Percentiles rank a stretch among this genome's conserved stretches.
Conservation (phyloP, 2,113 vertebrate genomes). For the Burhinus oedicnemus region DNA sequence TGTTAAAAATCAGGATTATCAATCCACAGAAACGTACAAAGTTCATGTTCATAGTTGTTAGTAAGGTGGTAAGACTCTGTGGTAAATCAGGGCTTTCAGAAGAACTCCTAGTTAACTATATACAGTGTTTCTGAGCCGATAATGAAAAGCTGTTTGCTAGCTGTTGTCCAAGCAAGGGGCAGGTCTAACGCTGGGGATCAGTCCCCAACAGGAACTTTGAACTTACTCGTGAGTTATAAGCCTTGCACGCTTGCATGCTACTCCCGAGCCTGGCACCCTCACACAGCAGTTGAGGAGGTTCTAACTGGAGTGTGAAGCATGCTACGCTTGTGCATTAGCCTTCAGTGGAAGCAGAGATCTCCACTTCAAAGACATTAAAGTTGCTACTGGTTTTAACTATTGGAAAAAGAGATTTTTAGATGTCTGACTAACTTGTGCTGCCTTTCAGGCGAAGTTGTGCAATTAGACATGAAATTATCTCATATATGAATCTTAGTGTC, state of each 20-base stretch:
- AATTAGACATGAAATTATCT: background rate
- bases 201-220: too few species aligned
- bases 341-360: background rate
- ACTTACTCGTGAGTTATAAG: background rate
- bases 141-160: background rate
- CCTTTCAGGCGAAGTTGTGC: background rate
- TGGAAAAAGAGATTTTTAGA: background rate
- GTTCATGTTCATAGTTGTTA: background rate
- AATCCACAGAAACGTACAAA: background rate
- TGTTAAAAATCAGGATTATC: background rate
- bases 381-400: background rate
- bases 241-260: background rate
- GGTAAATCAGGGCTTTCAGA: background rate
- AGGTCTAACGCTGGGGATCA: background rate
- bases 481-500: background rate
- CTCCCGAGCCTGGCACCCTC: background rate
- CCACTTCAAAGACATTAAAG: background rate
- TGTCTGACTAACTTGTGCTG: background rate
- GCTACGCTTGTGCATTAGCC: background rate
- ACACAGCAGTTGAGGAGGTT: background rate
- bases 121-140: background rate
- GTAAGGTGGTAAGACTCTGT: background rate
- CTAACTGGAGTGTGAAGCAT: background rate
- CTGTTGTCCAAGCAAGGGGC: background rate
- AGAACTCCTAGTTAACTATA: background rate